These are phyloP conservation scores for Epinephelus lanceolatus DNA, from an alignment of 2,113 vertebrate genomes.

Conservation along the genomic window DNA sequence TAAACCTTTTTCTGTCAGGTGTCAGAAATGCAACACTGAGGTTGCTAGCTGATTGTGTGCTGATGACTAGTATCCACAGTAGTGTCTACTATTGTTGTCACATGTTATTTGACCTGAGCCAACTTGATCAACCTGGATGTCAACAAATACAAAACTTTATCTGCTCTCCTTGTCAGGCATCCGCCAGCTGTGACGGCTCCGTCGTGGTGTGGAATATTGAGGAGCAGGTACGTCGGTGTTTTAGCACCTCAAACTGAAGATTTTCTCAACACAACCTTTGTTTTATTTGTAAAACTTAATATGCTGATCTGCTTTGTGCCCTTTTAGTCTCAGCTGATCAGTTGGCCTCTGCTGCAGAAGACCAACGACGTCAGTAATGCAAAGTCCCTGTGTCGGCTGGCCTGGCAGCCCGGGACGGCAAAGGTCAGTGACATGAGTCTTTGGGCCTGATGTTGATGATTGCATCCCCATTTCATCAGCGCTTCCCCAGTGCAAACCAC, in stretches of 20 bases:
- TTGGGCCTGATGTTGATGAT: not conserved
- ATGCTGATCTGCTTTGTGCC: slow-evolving; percentile 17
- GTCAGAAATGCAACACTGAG: not conserved
- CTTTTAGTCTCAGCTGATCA: slow-evolving; percentile 86
- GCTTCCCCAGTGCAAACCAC: not conserved
- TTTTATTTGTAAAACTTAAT: not conserved
- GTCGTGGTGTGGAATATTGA: slow-evolving; percentile 93
- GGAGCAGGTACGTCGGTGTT: slow-evolving; percentile 87
- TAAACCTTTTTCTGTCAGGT: not conserved
- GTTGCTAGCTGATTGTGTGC: not conserved
- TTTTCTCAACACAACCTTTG: not conserved
- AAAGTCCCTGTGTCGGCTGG: slow-evolving; percentile 93
- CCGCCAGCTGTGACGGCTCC: slow-evolving; percentile 94
- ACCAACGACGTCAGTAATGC: slow-evolving; percentile 92
- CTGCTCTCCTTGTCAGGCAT: slow-evolving; percentile 84
- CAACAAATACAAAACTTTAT: not conserved
- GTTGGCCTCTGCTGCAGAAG: slow-evolving; percentile 91
- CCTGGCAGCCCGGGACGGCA: slow-evolving; percentile 90
- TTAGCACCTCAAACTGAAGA: not conserved
- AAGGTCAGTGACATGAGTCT: slow-evolving; percentile 81
- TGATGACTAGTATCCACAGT: not conserved
- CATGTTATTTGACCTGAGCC: too few relatives aligned
- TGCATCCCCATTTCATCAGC: not conserved
- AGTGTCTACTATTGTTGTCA: too few relatives aligned
- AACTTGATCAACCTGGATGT: not conserved